Evolutionary conservation across 2,113 vertebrate genomes (phyloP), one percentile per base, ranked within the genome.

Genomic region (Barbus barbus): DNA sequence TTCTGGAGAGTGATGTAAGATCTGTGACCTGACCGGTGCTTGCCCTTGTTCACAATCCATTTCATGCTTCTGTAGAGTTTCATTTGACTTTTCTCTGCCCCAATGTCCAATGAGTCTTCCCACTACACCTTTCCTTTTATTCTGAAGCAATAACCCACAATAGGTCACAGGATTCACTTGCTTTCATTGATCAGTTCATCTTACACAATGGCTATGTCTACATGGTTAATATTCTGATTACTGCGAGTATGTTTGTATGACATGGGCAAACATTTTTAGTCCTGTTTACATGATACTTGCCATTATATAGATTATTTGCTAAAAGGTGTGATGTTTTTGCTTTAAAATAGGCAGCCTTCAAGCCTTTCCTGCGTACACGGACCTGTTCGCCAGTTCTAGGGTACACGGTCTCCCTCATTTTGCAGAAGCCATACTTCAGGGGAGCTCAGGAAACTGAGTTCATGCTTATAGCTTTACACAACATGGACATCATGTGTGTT

Each of bases 1-100:
- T 99, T 89, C 83, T 99, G 91, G 98, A 99, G 90, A 97, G 97
- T 90, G 98, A 99, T 90, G 98, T 99, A 93, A 97, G 98, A 24
- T 28, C 36, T 44, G 33, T 36, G 33, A 18, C 26, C 61, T 48
- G 61, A 4, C 28, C 20, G 22, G 5, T 22, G 38, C n/a, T 46
- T 51, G 58, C 11, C 3, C 24, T 81, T 38, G 9, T 44, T 74
- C n/a, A 28, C 20, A 13, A 48, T 48, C 44, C 72, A 74, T 74
- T 48, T 74, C 41, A 74, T 74, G n/a, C 72, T 6, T 74, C 72
- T 1, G 13, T 72, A 72, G 20, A 24, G 36, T 72, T 38, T 38
- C 36, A 38, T 6, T 46, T 11, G 26, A n/a, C n/a, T n/a, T n/a
- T 3, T 31, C 11, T 75, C 69, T 73, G 12, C 26, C 36, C 69